Conservation (phyloP, 2,113 vertebrate genomes). For the Vidua chalybeata region DNA sequence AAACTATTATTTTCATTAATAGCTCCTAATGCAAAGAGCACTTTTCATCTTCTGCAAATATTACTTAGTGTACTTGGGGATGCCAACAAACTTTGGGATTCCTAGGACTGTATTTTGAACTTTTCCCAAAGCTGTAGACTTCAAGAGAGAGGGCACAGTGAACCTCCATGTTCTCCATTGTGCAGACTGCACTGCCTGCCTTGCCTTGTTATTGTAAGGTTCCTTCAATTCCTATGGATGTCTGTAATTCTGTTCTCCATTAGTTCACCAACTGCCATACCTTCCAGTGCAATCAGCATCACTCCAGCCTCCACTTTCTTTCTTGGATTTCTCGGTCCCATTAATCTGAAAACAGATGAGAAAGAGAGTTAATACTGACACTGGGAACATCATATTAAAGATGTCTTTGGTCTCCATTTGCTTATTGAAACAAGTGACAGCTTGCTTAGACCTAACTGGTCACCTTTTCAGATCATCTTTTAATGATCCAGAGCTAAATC, state of each 20-base stretch:
- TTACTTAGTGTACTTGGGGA: background rate
- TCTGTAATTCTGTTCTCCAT: background rate
- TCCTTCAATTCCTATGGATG: background rate
- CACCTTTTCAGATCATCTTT: background rate
- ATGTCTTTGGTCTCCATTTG: background rate
- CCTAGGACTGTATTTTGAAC: background rate
- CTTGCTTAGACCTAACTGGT: background rate
- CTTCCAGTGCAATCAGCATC: background rate
- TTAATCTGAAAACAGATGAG: constrained; percentile 25
- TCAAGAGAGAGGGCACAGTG: background rate
- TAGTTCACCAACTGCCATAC: background rate
- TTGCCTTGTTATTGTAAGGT: background rate
- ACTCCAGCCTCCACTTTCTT: background rate
- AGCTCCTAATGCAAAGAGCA: background rate
- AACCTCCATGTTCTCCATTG: background rate
- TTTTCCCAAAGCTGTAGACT: background rate
- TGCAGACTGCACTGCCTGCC: background rate
- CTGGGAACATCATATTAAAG: background rate
- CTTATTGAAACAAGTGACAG: background rate
- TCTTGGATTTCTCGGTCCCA: background rate
- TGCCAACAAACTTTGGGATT: background rate
- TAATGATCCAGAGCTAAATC: background rate
- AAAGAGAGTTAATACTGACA: constrained; percentile 14
- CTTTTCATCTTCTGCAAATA: background rate
- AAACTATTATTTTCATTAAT: background rate